phyloP scores from a whole-genome alignment of 64 coral and sea anemone genomes.

The Stylophora pistillata region DNA sequence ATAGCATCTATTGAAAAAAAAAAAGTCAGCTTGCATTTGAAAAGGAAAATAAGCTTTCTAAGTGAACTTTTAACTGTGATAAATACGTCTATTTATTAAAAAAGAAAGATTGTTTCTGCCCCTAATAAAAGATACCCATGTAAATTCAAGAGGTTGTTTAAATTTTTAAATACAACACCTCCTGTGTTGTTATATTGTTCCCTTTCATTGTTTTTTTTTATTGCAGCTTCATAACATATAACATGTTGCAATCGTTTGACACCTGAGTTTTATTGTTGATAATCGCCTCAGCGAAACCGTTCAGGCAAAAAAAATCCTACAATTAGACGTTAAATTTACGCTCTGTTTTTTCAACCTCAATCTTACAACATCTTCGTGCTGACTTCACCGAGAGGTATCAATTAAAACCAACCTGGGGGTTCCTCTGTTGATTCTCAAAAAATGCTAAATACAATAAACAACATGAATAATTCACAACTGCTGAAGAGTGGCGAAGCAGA shows the following conservation, averaged over 20 bases:
- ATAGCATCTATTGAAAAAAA: neutral
- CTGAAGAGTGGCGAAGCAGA: neutral
- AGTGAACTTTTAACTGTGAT: neutral
- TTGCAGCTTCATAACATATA: neutral
- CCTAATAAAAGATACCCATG: neutral
- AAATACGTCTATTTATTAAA: neutral
- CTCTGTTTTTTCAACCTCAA: neutral
- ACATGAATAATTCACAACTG: conserved; percentile 27
- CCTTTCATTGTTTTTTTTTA: neutral
- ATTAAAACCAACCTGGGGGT: neutral
- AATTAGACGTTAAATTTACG: conserved; percentile 20
- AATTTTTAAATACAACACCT: neutral
- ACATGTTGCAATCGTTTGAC: neutral
- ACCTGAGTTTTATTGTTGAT: neutral
- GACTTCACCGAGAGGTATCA: conserved; percentile 12
- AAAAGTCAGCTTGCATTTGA: neutral
- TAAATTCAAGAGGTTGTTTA: neutral
- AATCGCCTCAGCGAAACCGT: conserved; percentile 15
- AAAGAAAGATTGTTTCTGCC: neutral
- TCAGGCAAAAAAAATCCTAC: neutral
- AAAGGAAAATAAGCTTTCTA: neutral
- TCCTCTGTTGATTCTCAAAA: neutral
- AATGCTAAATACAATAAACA: conserved; percentile 26
- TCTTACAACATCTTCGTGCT: neutral
- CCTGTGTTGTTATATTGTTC: neutral